phyloP scores from a whole-genome alignment of 1,140 invertebrate genomes.

The Leptoteleia sp. region DNA sequence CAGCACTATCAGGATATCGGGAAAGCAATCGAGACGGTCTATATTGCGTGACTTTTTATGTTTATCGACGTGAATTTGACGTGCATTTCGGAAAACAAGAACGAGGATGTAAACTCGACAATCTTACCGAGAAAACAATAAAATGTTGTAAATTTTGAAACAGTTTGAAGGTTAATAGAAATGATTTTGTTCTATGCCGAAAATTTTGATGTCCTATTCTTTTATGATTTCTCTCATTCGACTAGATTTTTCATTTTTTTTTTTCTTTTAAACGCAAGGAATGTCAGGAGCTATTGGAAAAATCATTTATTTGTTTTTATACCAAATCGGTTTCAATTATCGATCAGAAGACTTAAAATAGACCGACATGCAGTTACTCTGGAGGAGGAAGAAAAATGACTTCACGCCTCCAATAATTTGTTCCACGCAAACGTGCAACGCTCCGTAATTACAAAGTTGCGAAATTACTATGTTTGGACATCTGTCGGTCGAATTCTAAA shows the following conservation, averaged over 20 bases:
- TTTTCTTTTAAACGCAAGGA: no score
- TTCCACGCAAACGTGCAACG: conserved; percentile 57
- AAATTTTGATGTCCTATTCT: no score
- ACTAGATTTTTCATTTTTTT: no score
- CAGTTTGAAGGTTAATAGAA: conserved; percentile 37
- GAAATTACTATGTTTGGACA: conserved; percentile 65
- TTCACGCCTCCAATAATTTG: conserved; percentile 67
- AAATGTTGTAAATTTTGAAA: conserved; percentile 49
- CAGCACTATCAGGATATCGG: conserved; percentile 63
- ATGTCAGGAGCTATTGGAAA: no score
- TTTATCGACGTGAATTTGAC: conserved; percentile 54
- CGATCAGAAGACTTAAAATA: conserved; percentile 21
- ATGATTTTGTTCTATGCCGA: conserved; percentile 28
- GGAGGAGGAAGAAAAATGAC: conserved; percentile 43
- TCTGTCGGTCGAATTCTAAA: conserved; percentile 39
- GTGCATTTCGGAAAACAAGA: conserved; percentile 59
- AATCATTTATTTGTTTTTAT: conserved; percentile 34
- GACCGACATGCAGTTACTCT: conserved; percentile 20
- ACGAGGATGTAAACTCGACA: conserved; percentile 33
- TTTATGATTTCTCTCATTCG: no score
- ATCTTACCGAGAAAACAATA: conserved; percentile 23
- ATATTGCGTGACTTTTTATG: conserved; percentile 67
- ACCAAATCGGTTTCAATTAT: conserved; percentile 46
- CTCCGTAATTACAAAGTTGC: conserved; percentile 54
- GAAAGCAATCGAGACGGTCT: conserved; percentile 67